Evolutionary conservation across 2,888 invertebrate species (phyloP), one percentile per base, ranked within the genome.

Genomic region (Diabrotica balteata): DNA sequence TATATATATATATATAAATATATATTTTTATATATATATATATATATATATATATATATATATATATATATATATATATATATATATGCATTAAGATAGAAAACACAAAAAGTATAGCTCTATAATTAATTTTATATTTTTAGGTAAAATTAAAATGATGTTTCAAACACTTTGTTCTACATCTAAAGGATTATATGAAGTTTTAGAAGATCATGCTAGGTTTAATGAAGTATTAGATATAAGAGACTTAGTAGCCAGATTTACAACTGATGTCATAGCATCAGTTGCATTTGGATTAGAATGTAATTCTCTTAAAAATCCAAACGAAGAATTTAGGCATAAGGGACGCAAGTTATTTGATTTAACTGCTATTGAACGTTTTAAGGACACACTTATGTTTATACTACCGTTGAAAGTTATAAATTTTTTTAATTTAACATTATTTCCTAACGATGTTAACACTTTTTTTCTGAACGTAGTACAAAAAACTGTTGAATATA

Each of bases 141-240:
- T 83, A 0, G 84, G 83, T 17, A 84, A 84, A 73, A 80, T 85
- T 75, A 84, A 83, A 68, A 75, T 76, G 64, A 83, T 84, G 83
- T 81, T 81, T 66, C 69, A 72, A 8, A 76, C 79, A 8, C 65
- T 84, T 44, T 71, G 44, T 6, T 43, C 49, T 22, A 58, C 57
- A 10, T 54, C 64, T 11, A 45, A 47, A 1, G 47, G 5, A 9
- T 47, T 47, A 47, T 10, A 43, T 7, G 54, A 58, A 7, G 57
- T 64, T 8, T 44, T 64, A 11, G 50, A 58, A 7, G 58, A 64
- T 8, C 22, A 55, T 11, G 22, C 45, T 10, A 47, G 7, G 4
- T 7, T 51, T 3, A 11, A 42, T 4, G 51, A 64, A n/a, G 59
- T 54, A 42, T 53, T 60, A 2, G 54, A 60, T n/a, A 49, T 66